Conservation (phyloP, 2,888 invertebrate species). For the Atethmia centrago region DNA sequence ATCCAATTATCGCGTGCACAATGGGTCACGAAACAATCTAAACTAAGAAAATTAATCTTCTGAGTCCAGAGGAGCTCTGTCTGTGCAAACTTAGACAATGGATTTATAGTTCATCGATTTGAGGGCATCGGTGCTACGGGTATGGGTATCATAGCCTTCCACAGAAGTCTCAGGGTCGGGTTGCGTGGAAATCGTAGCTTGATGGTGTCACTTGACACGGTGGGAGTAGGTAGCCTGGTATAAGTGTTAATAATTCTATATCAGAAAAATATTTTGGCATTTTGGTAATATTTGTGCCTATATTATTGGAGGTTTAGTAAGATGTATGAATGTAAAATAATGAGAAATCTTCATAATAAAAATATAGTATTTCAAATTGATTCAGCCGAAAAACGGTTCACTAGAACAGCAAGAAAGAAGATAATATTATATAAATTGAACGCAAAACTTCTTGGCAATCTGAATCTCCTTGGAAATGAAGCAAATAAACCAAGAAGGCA, state of each 20-base stretch:
- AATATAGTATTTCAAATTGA: slow-evolving; percentile 53
- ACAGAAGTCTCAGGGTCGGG: slow-evolving; percentile 55
- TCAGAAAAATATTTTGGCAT: not conserved
- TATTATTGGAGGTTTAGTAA: not conserved
- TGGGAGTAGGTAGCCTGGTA: not conserved
- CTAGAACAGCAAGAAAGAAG: slow-evolving; percentile 67
- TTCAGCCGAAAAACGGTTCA: slow-evolving; percentile 70
- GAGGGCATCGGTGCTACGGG: slow-evolving; percentile 81
- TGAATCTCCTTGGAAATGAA: slow-evolving; percentile 82
- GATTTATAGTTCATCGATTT: slow-evolving; percentile 91
- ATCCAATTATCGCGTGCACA: slow-evolving; percentile 90
- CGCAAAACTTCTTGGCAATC: slow-evolving; percentile 83
- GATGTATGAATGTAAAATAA: not conserved
- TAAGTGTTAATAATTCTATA: not conserved
- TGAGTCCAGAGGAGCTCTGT: slow-evolving; percentile 88
- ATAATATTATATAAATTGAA: slow-evolving; percentile 81
- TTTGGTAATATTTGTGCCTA: not conserved
- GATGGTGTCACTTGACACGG: slow-evolving; percentile 30
- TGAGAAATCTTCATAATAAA: not conserved
- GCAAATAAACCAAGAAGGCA: slow-evolving; percentile 81
- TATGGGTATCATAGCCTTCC: slow-evolving; percentile 73
- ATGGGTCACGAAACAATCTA: slow-evolving; percentile 91
- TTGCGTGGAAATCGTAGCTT: slow-evolving; percentile 47
- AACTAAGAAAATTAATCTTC: slow-evolving; percentile 91
- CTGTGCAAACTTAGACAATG: slow-evolving; percentile 90